Base-by-base conservation (phyloP, 2,888 invertebrate species). In the Epistrophe eligans region DNA sequence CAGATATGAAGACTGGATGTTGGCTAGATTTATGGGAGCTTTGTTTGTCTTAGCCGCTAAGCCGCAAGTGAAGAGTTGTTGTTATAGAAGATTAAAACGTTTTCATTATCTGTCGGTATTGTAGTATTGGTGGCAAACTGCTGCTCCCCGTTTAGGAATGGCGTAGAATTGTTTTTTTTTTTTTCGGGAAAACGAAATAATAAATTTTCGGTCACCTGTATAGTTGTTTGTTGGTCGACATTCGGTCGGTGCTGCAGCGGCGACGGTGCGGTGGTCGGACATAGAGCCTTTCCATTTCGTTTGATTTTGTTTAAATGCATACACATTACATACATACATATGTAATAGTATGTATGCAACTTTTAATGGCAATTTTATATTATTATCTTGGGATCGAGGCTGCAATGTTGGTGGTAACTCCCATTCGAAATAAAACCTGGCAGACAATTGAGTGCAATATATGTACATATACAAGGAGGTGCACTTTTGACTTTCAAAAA, bases 401-500 rank as follows among this genome's bases (percentile, higher is more conserved):
- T 85, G 74, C 85, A 43, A 71, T 74, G 70, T 64, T 71, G 76
- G 74, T 74, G 87, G 83, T 67, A 85, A 82, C 82, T 82, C 70
- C 73, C 52, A 82, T 62, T 70, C 64, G 77, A 62, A 10, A 40
- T 58, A 48, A 40, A 66, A 55, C 38, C 40, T 57, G 35, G 71
- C 70, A 43, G 66, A 81, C 80, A 77, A 84, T 85, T 73, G 81
- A 73, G 77, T 58, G 52, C 77, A 80, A 32, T n/a, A 43, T 28
- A 62, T 55, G 28, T 58, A n/a, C n/a, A n/a, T n/a, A 58, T 55
- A 62, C 60, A 62, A 40, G 24, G 17, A 84, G 79, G 73, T 74
- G 80, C 77, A 85, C 81, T 81, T 85, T 79, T 85, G 85, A 85
- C 74, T 85, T 82, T 85, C 77, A 74, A 85, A 43, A 73, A 77